Conservation (phyloP, 2,113 vertebrate genomes). For the Nansenia antarctica region DNA sequence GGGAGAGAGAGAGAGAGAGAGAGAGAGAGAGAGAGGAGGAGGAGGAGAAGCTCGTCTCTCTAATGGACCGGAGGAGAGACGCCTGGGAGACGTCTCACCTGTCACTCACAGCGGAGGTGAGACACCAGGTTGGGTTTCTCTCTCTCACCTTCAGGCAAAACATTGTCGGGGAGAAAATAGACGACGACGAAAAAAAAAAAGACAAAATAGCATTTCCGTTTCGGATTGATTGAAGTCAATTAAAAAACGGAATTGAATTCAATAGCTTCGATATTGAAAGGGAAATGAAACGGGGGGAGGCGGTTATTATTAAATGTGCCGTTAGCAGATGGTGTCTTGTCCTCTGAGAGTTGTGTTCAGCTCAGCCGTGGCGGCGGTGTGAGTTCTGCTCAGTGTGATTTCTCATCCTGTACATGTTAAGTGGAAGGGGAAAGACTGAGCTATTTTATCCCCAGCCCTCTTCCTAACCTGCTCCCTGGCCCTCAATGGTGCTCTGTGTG, state of each 20-base stretch:
- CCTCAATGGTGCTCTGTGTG: constrained; percentile 64
- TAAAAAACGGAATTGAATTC: no score
- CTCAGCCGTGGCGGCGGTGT: no score
- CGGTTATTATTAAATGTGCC: no score
- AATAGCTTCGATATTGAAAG: no score
- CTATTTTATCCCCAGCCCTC: constrained; percentile 15
- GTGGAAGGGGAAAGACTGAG: constrained; percentile 43
- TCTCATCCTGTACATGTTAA: constrained; percentile 26
- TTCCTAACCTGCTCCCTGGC: constrained; percentile 18
- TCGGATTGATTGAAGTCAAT: no score
- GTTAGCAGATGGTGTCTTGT: no score
- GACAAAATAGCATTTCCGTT: no score
- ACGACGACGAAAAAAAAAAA: no score
- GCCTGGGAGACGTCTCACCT: neutral
- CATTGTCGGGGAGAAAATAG: neutral
- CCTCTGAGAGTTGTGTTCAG: no score
- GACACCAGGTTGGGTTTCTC: neutral
- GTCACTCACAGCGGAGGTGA: neutral
- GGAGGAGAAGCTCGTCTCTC: neutral
- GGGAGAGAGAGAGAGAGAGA: neutral
- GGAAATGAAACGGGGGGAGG: no score
- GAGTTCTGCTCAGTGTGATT: no score
- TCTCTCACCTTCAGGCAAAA: neutral
- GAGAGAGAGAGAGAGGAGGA: no score
- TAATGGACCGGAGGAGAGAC: neutral